Evolutionary conservation across 2,797 vertebrate species (phyloP), one percentile per base, ranked within the genome.

Genomic region (Phoebastria nigripes): DNA sequence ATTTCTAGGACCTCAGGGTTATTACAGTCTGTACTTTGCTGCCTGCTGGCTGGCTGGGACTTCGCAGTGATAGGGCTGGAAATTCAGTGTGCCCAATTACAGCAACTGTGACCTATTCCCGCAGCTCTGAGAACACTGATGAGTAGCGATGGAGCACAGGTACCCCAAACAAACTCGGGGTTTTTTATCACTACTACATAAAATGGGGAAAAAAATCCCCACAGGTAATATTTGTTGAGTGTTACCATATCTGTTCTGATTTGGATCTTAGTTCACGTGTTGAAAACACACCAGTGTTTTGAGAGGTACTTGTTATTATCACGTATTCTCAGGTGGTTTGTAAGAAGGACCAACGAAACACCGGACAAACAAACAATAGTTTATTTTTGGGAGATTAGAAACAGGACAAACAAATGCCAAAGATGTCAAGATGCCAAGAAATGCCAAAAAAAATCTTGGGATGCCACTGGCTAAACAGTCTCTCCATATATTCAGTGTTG

Each of bases 211-310:
- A 26, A 52, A 39, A 39, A 22, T 25, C 33, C 29, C 51, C 37
- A n/a, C 7, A 2, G 7, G 6, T 3, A 33, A 6, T 42, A 49
- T 49, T 5, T 42, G 15, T 2, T 39, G 37, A 33, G 59, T 15
- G 16, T 58, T 67, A 11, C n/a, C 4, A 0, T 3, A 6, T 5
- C 63, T 55, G 44, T 13, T 83, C 46, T 5, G 15, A 3, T 33
- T 11, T 6, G 28, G 59, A 1, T n/a, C 21, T 39, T 20, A 37
- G 56, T 7, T 21, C 55, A 11, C 6, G 15, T 4, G 9, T 18
- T n/a, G 44, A 37, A 47, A 81, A n/a, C 8, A 49, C 12, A 82
- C 6, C 8, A 0, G 11, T 22, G 29, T 4, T 73, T n/a, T 12
- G 41, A 62, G 65, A 84, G 15, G 41, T 44, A 8, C 2, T 61